Percentiles rank a stretch among this genome's conserved stretches.
phyloP scores from a whole-genome alignment of 2,113 vertebrate genomes.

The Merops nubicus region DNA sequence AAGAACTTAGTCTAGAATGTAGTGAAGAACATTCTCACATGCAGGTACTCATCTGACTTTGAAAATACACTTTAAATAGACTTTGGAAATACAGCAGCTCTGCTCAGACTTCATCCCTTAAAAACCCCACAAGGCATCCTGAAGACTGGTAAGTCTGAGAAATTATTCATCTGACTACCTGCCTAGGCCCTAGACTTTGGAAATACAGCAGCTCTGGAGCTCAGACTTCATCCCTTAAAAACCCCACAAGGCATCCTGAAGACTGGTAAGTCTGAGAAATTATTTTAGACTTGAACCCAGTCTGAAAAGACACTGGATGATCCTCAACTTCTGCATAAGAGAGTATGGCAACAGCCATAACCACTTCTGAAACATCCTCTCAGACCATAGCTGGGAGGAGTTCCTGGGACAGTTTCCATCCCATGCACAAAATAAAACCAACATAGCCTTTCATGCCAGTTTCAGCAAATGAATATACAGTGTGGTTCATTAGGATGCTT shows the following conservation, averaged over 20 bases:
- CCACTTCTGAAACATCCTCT: neutral
- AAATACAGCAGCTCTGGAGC: neutral
- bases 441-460: accelerated
- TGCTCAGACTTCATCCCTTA: neutral
- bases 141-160: neutral
- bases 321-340: accelerated
- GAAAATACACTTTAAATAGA: too few relatives aligned
- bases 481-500: neutral
- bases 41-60: accelerated
- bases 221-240: neutral
- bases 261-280: neutral
- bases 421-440: neutral
- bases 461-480: neutral
- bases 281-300: neutral
- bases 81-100: neutral
- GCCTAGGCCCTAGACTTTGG: neutral
- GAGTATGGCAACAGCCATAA: accelerated
- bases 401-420: neutral
- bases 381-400: neutral
- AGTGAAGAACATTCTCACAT: neutral
- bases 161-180: neutral
- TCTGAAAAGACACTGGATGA: neutral
- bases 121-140: neutral
- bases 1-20: neutral
- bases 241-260: neutral